Conservation (phyloP, 2,888 invertebrate genomes). For the Andricus curvator region DNA sequence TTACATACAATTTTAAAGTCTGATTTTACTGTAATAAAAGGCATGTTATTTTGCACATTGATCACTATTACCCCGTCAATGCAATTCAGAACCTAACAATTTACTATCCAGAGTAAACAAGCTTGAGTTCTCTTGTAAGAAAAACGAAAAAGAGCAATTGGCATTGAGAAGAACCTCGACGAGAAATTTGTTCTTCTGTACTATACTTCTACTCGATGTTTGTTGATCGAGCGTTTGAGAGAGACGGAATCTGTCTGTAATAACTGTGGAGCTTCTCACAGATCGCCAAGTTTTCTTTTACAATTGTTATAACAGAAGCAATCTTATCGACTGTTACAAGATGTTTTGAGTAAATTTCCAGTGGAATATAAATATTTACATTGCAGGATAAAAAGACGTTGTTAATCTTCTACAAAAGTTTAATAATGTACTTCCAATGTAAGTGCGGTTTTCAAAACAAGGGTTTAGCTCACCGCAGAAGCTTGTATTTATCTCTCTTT, state of each 20-base stretch:
- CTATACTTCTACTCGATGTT: constrained; percentile 15
- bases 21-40: neutral
- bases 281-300: neutral
- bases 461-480: neutral
- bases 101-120: constrained; percentile 27
- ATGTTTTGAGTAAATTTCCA: neutral
- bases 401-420: neutral
- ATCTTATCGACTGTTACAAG: neutral
- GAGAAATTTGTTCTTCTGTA: constrained; percentile 20
- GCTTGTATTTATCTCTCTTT: too few species aligned
- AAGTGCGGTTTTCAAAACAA: neutral
- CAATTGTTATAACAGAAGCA: neutral
- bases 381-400: too few species aligned
- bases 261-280: neutral
- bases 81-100: constrained; percentile 32
- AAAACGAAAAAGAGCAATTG: constrained; percentile 29
- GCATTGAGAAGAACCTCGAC: constrained; percentile 1
- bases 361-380: neutral
- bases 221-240: constrained; percentile 19
- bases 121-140: constrained; percentile 13
- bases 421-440: neutral
- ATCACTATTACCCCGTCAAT: constrained; percentile 7
- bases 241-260: constrained; percentile 8
- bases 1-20: neutral
- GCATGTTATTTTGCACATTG: constrained; percentile 5